These are phyloP conservation scores for Sphyrna mokarran DNA, from an alignment of 2,113 vertebrate species.

Conservation along the genomic window DNA sequence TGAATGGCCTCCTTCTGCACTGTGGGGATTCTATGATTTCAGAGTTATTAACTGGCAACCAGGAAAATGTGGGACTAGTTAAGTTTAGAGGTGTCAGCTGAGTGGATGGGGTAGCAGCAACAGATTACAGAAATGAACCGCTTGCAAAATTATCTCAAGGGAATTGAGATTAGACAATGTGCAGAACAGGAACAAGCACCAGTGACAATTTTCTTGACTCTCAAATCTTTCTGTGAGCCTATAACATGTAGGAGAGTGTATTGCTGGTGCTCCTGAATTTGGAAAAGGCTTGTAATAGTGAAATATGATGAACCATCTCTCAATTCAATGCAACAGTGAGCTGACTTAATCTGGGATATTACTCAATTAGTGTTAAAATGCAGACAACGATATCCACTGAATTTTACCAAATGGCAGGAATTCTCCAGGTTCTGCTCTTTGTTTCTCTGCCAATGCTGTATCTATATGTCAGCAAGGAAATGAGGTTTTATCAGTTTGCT, in stretches of 20 bases:
- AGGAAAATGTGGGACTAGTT: no score
- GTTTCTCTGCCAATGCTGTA: background rate
- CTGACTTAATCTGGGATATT: background rate
- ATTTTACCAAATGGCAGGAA: background rate
- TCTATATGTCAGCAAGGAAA: background rate
- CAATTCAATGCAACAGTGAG: background rate
- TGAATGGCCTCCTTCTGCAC: no score
- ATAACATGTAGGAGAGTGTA: background rate
- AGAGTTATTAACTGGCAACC: background rate
- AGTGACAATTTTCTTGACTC: no score
- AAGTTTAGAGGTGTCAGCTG: no score
- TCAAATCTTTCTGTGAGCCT: background rate
- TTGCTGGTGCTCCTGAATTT: background rate
- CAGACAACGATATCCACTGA: background rate
- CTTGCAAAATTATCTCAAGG: background rate
- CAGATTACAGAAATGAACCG: background rate
- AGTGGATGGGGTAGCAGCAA: no score
- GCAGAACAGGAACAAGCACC: no score
- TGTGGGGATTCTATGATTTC: background rate
- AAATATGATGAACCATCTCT: background rate
- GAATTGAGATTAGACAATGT: background rate
- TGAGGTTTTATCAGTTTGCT: background rate
- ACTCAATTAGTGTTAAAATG: background rate
- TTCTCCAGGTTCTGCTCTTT: no score
- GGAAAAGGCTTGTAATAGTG: background rate